A percentile compares a stretch with the other conserved stretches of the same genome.
These are phyloP conservation scores for Cantharis flavilabris DNA, from an alignment of 2,888 invertebrate species.

Conservation along the genomic window DNA sequence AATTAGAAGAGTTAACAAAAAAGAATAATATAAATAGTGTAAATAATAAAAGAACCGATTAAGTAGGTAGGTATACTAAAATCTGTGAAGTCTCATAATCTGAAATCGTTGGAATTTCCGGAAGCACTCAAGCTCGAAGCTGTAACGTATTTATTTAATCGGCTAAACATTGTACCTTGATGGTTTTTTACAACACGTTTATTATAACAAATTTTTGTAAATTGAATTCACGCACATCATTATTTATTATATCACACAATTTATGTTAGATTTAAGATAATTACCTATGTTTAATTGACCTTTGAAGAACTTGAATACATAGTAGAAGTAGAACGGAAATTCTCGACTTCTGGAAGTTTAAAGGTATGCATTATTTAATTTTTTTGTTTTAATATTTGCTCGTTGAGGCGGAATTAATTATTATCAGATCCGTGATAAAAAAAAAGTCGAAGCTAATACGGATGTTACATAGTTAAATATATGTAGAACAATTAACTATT, in stretches of 20 bases:
- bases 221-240: background rate
- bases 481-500: background rate
- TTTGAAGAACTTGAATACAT: slow-evolving; percentile 10
- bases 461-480: background rate
- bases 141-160: slow-evolving; percentile 6
- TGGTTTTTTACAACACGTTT: background rate
- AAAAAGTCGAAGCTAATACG: background rate
- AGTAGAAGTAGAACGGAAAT: slow-evolving; percentile 24
- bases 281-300: background rate
- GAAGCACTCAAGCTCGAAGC: slow-evolving; percentile 23
- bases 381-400: background rate
- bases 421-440: background rate
- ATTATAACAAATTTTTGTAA: background rate
- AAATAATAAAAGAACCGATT: background rate
- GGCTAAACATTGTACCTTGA: slow-evolving; percentile 1
- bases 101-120: slow-evolving; percentile 38
- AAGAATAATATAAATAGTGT: background rate
- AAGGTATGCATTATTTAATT: background rate
- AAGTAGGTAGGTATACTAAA: background rate
- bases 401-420: background rate
- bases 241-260: background rate
- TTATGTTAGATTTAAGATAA: background rate
- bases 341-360: slow-evolving; percentile 4
- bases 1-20: background rate
- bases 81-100: slow-evolving; percentile 3